Conservation (phyloP, 2,113 vertebrate genomes). For the Corvus hawaiiensis region DNA sequence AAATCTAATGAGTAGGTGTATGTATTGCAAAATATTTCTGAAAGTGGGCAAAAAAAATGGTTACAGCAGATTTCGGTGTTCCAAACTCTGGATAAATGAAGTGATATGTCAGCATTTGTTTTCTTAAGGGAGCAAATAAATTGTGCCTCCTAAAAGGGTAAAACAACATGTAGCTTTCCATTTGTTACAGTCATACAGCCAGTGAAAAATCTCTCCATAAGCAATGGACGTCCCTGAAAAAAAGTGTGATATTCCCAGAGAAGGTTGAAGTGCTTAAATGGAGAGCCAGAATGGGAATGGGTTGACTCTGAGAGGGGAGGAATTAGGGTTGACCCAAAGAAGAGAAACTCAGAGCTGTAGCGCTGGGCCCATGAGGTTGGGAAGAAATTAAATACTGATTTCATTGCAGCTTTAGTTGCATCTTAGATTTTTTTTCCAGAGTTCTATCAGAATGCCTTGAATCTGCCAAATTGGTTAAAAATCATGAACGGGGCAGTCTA, state of each 20-base stretch:
- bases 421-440: not conserved
- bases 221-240: not conserved
- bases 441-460: not conserved
- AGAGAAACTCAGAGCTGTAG: not conserved
- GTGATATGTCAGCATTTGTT: slow-evolving; percentile 41
- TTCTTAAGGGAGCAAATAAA: slow-evolving; percentile 24
- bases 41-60: not conserved
- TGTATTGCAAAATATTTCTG: slow-evolving; percentile 47
- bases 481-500: not conserved
- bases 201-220: not conserved
- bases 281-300: not conserved
- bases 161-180: not conserved
- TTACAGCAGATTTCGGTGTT: not conserved
- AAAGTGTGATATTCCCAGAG: not conserved
- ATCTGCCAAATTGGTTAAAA: not conserved
- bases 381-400: not conserved
- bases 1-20: slow-evolving; percentile 27
- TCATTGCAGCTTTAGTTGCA: not conserved
- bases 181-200: not conserved
- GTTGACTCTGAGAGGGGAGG: not conserved
- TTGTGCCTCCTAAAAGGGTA: not conserved
- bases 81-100: slow-evolving; percentile 30
- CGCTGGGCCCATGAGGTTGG: not conserved
- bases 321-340: not conserved
- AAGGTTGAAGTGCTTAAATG: not conserved